These are phyloP conservation scores for Pterophyllum scalare DNA, from an alignment of 2,113 vertebrate species.

Conservation along the genomic window DNA sequence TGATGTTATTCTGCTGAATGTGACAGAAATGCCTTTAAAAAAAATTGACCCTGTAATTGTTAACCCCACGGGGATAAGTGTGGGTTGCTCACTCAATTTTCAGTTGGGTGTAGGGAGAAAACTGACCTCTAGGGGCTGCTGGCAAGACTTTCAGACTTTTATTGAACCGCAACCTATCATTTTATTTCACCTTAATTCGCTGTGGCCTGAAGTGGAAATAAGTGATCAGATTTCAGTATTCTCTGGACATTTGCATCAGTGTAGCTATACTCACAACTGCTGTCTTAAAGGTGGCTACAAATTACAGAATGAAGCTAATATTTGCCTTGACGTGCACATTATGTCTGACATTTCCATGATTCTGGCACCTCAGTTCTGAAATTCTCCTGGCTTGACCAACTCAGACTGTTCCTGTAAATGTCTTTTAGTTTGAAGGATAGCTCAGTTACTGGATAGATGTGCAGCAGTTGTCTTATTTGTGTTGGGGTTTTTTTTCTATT, in stretches of 20 bases:
- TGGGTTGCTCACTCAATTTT: neutral
- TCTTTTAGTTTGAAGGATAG: conserved; percentile 57
- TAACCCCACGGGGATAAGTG: neutral
- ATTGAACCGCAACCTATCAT: conserved; percentile 20
- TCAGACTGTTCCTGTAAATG: conserved; percentile 37
- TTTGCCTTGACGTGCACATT: conserved; percentile 60
- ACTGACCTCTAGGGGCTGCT: conserved; percentile 7
- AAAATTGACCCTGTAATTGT: conserved; percentile 32
- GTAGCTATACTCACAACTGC: conserved; percentile 44
- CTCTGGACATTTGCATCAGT: conserved; percentile 33
- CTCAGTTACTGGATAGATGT: conserved; percentile 55
- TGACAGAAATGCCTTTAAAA: conserved; percentile 66
- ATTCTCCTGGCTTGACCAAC: conserved; percentile 27
- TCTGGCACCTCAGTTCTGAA: conserved; percentile 10
- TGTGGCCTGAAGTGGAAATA: conserved; percentile 28
- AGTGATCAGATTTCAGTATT: conserved; percentile 33
- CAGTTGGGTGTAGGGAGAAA: neutral
- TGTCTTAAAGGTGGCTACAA: conserved; percentile 58
- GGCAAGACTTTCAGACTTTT: neutral
- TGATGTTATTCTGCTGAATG: conserved; percentile 56
- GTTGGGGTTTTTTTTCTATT: conserved; percentile 12
- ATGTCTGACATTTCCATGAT: conserved; percentile 56
- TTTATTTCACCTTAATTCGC: conserved; percentile 20
- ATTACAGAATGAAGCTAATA: conserved; percentile 42
- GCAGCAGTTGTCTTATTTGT: conserved; percentile 25